Evolutionary conservation across 2,797 vertebrate species (phyloP).

Genomic region (Muscicapa striata): DNA sequence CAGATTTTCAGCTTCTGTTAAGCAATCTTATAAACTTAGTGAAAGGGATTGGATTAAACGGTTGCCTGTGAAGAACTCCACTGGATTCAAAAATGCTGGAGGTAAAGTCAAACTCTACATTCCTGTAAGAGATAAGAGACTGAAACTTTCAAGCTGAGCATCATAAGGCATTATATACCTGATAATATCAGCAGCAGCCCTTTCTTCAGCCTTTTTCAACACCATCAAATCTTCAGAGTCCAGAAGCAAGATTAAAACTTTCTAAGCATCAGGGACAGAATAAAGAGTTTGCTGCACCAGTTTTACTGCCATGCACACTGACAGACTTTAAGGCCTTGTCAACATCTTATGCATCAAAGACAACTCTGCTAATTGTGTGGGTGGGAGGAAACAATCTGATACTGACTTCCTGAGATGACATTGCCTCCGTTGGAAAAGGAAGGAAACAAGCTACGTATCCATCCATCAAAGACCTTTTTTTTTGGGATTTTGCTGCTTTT

Average conservation of each 20-base stretch:
- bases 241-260: background rate
- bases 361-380: background rate
- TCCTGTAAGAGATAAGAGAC: background rate
- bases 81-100: background rate
- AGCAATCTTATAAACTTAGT: background rate
- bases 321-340: background rate
- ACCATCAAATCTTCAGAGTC: background rate
- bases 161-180: background rate
- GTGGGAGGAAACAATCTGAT: background rate
- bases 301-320: background rate
- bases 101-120: background rate
- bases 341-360: rapidly evolving
- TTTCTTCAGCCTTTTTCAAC: background rate
- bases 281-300: background rate
- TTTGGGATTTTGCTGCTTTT: rapidly evolving
- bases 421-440: background rate
- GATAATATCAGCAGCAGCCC: background rate
- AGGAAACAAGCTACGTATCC: background rate
- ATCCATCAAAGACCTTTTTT: background rate
- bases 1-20: background rate
- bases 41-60: background rate
- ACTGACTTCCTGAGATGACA: background rate
- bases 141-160: background rate
- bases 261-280: background rate
- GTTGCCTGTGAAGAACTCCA: background rate